A percentile compares a stretch with the other conserved stretches of the same genome.
phyloP scores from a whole-genome alignment of 2,888 invertebrate genomes.

The Eremobia ochroleuca region DNA sequence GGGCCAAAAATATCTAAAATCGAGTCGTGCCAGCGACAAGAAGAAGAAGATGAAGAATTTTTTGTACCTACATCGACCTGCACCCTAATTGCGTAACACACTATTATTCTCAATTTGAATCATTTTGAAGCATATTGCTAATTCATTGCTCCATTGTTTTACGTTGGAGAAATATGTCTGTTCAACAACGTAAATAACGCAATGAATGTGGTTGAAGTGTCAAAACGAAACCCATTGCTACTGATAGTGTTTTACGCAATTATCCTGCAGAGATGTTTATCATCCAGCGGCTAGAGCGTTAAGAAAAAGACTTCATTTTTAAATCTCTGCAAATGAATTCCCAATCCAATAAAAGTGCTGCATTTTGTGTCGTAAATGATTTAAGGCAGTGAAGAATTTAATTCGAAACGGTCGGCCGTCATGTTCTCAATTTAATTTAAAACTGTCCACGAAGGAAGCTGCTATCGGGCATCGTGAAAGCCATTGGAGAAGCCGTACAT shows the following conservation, averaged over 20 bases:
- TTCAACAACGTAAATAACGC: no score
- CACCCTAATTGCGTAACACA: no score
- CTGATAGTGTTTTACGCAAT: no score
- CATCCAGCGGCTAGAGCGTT: background rate
- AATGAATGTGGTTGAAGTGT: no score
- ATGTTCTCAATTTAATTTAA: conserved; percentile 56
- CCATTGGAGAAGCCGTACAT: conserved; percentile 51
- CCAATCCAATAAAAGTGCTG: background rate
- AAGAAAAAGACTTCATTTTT: background rate
- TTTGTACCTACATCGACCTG: background rate
- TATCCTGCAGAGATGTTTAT: no score
- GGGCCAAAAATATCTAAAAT: background rate
- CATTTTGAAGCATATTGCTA: no score
- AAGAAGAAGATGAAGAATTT: background rate
- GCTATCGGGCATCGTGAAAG: conserved; percentile 34
- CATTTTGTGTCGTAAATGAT: background rate
- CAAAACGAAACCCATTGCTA: no score
- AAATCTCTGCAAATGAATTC: background rate
- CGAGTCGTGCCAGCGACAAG: background rate
- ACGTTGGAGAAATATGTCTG: no score
- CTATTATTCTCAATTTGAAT: no score
- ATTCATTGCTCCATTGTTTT: no score
- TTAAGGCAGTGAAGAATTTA: conserved; percentile 24
- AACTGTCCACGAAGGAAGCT: conserved; percentile 36
- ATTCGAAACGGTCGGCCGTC: conserved; percentile 11